Evolutionary conservation across 2,888 invertebrate genomes (phyloP).

Genomic region (Plebejus anna): DNA sequence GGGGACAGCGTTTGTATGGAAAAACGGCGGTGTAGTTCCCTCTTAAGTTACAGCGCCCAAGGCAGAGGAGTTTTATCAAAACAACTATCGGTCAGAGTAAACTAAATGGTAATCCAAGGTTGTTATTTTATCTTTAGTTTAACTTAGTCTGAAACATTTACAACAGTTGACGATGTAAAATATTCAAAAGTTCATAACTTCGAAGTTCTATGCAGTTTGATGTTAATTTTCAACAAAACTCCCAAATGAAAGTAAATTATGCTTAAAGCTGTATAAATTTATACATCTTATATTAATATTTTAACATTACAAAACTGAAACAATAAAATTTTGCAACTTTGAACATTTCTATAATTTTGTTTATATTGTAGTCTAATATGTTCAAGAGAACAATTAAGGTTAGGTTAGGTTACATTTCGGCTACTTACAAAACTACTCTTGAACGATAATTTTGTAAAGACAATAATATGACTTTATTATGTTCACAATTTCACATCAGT

Average conservation of each 20-base stretch:
- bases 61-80: not conserved
- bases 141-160: too few relatives aligned
- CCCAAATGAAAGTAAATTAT: not conserved
- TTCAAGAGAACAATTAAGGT: too few relatives aligned
- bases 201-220: not conserved
- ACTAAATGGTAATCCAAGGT: not conserved
- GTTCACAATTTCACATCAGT: too few relatives aligned
- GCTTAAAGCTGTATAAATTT: not conserved
- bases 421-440: too few relatives aligned
- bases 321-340: not conserved
- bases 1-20: too few relatives aligned
- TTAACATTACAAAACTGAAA: not conserved
- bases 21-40: not conserved
- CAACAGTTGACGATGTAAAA: not conserved
- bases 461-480: too few relatives aligned
- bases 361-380: too few relatives aligned
- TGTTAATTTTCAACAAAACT: not conserved
- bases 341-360: not conserved
- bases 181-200: not conserved
- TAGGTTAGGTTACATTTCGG: too few relatives aligned
- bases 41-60: not conserved
- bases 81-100: not conserved
- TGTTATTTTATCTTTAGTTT: too few relatives aligned
- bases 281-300: not conserved
- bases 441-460: too few relatives aligned